Percentiles rank a stretch among this genome's conserved stretches.
Conservation (phyloP, 2,888 invertebrate species). For the Drosophila hamatofila region DNA sequence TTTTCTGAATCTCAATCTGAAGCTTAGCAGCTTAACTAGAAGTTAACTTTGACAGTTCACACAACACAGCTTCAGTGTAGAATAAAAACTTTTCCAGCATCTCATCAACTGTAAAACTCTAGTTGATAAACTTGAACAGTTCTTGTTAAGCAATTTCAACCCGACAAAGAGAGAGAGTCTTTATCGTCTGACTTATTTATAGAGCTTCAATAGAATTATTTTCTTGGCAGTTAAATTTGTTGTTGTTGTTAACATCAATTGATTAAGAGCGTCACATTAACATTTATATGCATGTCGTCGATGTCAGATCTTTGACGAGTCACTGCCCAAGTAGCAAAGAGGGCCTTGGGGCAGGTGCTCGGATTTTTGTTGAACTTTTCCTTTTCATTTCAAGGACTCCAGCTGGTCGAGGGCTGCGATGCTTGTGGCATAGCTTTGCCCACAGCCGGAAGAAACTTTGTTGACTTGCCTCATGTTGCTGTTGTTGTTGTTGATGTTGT, state of each 20-base stretch:
- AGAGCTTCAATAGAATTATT: background rate
- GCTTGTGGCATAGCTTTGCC: slow-evolving; percentile 25
- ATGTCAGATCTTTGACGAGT: slow-evolving; percentile 6
- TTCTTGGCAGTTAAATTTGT: background rate
- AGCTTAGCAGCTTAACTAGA: background rate
- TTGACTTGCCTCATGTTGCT: slow-evolving; percentile 1
- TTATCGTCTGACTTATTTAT: background rate
- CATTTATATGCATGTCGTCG: background rate
- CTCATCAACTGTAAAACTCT: background rate
- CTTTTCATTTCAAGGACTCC: background rate
- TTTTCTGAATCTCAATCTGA: background rate
- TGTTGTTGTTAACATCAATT: background rate
- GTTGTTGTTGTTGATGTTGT: background rate
- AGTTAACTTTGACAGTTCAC: slow-evolving; percentile 3
- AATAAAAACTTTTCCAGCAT: background rate
- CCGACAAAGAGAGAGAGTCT: background rate
- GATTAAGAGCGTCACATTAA: slow-evolving; percentile 4
- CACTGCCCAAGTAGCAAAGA: background rate
- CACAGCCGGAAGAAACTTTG: slow-evolving; percentile 41
- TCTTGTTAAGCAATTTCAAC: background rate
- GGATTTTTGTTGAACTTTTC: slow-evolving; percentile 4
- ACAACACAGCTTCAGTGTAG: slow-evolving; percentile 1
- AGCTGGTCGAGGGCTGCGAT: slow-evolving; percentile 22
- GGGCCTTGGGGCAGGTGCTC: background rate
- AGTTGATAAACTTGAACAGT: background rate